Evolutionary conservation across 2,113 vertebrate species (phyloP).

Genomic region (Hippocampus zosterae): DNA sequence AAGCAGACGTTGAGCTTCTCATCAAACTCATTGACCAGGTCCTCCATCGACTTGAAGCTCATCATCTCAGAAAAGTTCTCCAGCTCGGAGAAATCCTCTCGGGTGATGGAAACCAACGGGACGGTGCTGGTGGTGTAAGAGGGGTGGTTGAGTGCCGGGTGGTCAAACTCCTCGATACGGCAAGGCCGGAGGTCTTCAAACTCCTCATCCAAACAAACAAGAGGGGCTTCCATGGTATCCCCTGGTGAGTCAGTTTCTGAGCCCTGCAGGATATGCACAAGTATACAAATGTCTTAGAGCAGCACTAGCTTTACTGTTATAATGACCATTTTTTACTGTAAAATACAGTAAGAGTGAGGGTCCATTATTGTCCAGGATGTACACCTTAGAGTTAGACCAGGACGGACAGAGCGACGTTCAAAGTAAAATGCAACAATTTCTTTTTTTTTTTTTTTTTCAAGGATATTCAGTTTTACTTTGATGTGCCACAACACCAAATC

Average conservation of each 20-base stretch:
- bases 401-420: no score
- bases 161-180: slow-evolving; percentile 74
- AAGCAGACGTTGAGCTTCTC: slow-evolving; percentile 94
- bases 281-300: neutral
- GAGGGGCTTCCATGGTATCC: slow-evolving; percentile 84
- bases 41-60: slow-evolving; percentile 96
- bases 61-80: slow-evolving; percentile 95
- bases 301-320: neutral
- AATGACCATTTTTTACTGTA: no score
- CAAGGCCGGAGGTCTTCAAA: slow-evolving; percentile 85
- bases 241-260: slow-evolving; percentile 24
- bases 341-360: no score
- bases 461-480: no score
- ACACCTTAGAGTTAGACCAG: no score
- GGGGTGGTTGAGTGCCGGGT: slow-evolving; percentile 59
- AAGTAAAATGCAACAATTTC: no score
- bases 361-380: no score
- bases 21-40: slow-evolving; percentile 90
- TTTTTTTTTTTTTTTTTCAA: no score
- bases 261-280: slow-evolving; percentile 27
- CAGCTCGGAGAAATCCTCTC: slow-evolving; percentile 89
- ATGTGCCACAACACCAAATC: neutral
- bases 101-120: slow-evolving; percentile 69
- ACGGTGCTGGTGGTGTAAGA: slow-evolving; percentile 59
- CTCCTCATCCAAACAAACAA: slow-evolving; percentile 90